Evolutionary conservation across 1,140 invertebrate species (phyloP).

Genomic region (Marisa cornuarietis): DNA sequence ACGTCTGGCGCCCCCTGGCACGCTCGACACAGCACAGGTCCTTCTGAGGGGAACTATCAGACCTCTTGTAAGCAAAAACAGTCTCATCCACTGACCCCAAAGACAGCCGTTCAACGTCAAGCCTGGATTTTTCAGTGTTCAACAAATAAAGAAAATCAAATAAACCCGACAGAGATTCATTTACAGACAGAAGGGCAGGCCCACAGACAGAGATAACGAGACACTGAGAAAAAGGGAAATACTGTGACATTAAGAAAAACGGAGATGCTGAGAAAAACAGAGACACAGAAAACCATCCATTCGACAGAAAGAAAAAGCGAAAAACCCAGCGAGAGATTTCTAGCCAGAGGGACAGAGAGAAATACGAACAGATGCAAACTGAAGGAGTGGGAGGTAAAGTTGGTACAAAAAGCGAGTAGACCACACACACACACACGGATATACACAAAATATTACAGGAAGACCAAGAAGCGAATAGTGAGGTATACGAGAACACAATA

Average conservation of each 20-base stretch:
- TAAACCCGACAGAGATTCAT: background rate
- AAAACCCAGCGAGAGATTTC: background rate
- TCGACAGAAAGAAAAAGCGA: background rate
- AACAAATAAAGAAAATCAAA: background rate
- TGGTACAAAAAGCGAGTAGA: too few species aligned
- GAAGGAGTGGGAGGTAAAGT: background rate
- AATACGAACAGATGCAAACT: background rate
- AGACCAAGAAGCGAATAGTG: too few species aligned
- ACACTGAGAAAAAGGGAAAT: background rate
- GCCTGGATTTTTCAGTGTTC: background rate
- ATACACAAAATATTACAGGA: too few species aligned
- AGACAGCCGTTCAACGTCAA: too few species aligned
- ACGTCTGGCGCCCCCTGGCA: too few species aligned
- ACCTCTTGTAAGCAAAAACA: too few species aligned
- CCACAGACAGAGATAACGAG: conserved; percentile 8
- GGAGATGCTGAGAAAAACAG: background rate
- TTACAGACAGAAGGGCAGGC: background rate
- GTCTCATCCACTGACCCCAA: too few species aligned
- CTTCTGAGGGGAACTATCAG: too few species aligned
- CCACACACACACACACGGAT: too few species aligned
- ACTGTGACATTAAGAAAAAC: background rate
- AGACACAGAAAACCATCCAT: background rate
- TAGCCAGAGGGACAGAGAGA: background rate
- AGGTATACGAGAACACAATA: too few species aligned
- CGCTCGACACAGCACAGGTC: too few species aligned